Base-by-base conservation (phyloP, 2,888 invertebrate genomes). In the Exephanes ischioxanthus region DNA sequence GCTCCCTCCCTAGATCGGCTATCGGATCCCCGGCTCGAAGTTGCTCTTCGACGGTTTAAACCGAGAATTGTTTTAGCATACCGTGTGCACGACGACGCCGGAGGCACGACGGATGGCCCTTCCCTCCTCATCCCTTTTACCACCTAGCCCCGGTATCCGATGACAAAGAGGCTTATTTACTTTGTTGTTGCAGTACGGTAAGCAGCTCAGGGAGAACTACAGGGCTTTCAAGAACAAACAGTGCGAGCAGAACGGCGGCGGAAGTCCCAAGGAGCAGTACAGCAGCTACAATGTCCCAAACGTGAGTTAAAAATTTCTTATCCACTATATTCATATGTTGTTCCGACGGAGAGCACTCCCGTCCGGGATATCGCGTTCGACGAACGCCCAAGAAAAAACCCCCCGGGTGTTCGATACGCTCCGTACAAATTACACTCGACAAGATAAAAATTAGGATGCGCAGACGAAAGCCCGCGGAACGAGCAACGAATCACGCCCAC, bases 161-260 rank as follows among this genome's bases (percentile, higher is more conserved):
- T 84, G 84, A 72, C 84, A 84, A 84, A 84, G 84, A 84, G 80
- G 80, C 84, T 84, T 84, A 84, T 86, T 85, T 87, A 72, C 83
- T 78, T 87, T 87, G 92, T 91, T 93, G 90, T 95, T 95, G 77
- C 94, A 96, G 95, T 96, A 96, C 94, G 96, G 96, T 83, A 95
- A 95, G 90, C 95, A 95, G 92, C 94, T 96, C 88, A 94, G 95
- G 85, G 95, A 96, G 92, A 96, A 95, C 94, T 96, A 96, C 93
- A 94, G 95, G 90, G 95, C 95, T 80, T 95, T 95, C 92, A 95
- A 95, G 92, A 95, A 95, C 91, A 95, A 95, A 90, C 93, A 92
- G 88, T 91, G 92, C 87, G 92, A 93, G 85, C 94, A 95, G 88
- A 93, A 94, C 80, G 94, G 94, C 86, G 92, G 94, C 83, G 93